Base-by-base conservation (phyloP, 2,888 invertebrate genomes). In the Strigamia crassipes region DNA sequence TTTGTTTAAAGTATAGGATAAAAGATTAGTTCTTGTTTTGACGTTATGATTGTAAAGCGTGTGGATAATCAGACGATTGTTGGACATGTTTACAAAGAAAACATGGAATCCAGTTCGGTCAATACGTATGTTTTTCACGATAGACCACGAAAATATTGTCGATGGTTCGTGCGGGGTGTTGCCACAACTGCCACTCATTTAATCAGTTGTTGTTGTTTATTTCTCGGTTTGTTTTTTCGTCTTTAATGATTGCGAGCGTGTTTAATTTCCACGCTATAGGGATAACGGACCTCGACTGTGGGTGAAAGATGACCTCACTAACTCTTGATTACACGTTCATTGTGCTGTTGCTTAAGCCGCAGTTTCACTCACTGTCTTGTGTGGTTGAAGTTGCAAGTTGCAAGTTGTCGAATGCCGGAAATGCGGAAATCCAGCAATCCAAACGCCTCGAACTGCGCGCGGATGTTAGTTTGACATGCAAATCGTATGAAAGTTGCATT, bases 241-340 rank as follows among this genome's bases (percentile, higher is more conserved):
- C 73, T 73, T 73, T 73, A 73, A 73, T 27, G 73, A 73, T 73
- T 73, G 27, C 13, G 73, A 73, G 27, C 31, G 73, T 73, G 27
- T 73, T 73, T 73, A 27, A 73, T 27, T 73, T 73, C 73, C 31
- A 12, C 73, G 73, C 13, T 73, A 38, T 38, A 73, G 73, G 27
- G 73, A 73, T 73, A 31, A 31, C 73, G 27, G 73, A 27, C 23
- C 18, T 21, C 27, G 73, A 73, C 31, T 73, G 31, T 73, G 27
- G 27, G 12, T 73, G 73, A 73, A 73, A 73, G 73, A 73, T 73
- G 73, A 73, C 73, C 73, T 31, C 73, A 73, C 73, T 73, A 73
- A 73, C 73, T 73, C 73, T 23, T 73, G 73, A 73, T 73, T 73
- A 73, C 73, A 73, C 73, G 73, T 73, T 73, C 73, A 31, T 73